A percentile compares a stretch with the other conserved stretches of the same genome.
These are phyloP conservation scores for Drosophila yooni DNA, from an alignment of 2,888 invertebrate species.

Conservation along the genomic window DNA sequence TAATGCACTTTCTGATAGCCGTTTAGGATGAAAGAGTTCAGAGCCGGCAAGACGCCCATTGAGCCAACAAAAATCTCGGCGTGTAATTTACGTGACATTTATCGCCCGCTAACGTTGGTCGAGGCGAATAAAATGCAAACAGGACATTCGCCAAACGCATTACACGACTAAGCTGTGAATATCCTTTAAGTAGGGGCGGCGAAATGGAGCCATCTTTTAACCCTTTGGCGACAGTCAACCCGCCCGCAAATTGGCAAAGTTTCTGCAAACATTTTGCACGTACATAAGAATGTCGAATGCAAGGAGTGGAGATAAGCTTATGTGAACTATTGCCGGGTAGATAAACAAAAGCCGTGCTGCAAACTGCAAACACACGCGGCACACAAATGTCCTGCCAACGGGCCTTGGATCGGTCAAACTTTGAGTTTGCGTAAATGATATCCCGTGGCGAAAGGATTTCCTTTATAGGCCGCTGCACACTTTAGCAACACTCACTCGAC, in stretches of 20 bases:
- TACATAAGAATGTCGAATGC: conserved; percentile 29
- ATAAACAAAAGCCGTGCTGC: conserved; percentile 75
- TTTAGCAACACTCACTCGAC: conserved; percentile 68
- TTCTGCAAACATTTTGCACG: conserved; percentile 75
- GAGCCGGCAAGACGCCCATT: conserved; percentile 8
- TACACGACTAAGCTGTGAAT: conserved; percentile 78
- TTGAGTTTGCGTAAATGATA: conserved; percentile 81
- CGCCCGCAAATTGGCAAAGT: conserved; percentile 49
- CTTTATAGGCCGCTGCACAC: conserved; percentile 71
- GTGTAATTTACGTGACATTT: conserved; percentile 66
- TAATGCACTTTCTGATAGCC: conserved; percentile 50
- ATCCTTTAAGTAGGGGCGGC: conserved; percentile 61
- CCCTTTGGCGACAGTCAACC: conserved; percentile 65
- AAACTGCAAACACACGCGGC: conserved; percentile 35
- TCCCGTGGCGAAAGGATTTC: conserved; percentile 84
- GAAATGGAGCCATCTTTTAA: conserved; percentile 48
- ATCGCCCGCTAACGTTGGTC: conserved; percentile 42
- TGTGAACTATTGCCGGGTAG: conserved; percentile 83
- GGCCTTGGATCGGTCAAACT: conserved; percentile 78
- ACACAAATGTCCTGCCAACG: conserved; percentile 27
- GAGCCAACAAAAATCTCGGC: conserved; percentile 30
- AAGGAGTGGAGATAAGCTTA: conserved; percentile 75
- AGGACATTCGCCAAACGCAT: conserved; percentile 61
- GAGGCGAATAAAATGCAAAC: conserved; percentile 50
- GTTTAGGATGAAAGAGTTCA: conserved; percentile 7